Evolutionary conservation across 2,797 vertebrate genomes (phyloP).

Genomic region (Eulemur mongoz): DNA sequence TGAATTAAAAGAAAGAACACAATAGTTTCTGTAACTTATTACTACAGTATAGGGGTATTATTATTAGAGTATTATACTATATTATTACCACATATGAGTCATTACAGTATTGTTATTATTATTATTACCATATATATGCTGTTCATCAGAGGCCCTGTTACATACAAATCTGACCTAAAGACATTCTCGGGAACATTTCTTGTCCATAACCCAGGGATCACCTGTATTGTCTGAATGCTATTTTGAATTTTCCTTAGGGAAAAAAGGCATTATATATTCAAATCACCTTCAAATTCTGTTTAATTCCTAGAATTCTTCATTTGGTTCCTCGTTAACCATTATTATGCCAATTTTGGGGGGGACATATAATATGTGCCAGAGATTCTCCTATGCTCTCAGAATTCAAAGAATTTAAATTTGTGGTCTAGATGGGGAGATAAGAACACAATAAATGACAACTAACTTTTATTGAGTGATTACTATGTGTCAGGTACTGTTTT

Average conservation of each 20-base stretch:
- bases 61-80: background rate
- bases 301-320: constrained; percentile 31
- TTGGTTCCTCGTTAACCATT: background rate
- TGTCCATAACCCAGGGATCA: background rate
- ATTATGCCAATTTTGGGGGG: background rate
- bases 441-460: background rate
- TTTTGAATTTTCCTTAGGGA: background rate
- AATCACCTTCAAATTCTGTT: constrained; percentile 21
- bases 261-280: background rate
- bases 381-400: background rate
- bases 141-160: background rate
- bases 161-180: background rate
- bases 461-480: constrained; percentile 23
- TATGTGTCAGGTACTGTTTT: background rate
- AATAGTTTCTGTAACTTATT: background rate
- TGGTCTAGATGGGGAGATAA: background rate
- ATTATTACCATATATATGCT: background rate
- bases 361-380: background rate
- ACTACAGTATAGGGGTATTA: background rate
- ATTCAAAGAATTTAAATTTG: background rate
- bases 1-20: background rate
- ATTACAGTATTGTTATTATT: background rate
- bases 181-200: background rate
- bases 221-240: constrained; percentile 5
- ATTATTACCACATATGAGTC: background rate